Evolutionary conservation across 2,888 invertebrate genomes (phyloP).

Genomic region (Epinotia brunnichana): DNA sequence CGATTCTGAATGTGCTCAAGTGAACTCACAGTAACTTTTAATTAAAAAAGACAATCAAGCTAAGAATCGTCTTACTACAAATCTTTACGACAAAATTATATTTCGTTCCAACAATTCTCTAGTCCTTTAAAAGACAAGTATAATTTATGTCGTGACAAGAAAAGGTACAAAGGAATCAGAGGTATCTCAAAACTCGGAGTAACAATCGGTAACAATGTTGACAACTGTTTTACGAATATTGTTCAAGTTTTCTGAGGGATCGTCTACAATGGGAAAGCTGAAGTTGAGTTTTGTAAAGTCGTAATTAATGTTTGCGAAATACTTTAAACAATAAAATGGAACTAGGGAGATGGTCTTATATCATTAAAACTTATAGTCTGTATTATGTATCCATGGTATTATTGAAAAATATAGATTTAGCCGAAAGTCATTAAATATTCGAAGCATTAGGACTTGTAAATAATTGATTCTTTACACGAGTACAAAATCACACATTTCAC

Average conservation of each 20-base stretch:
- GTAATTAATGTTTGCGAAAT: slow-evolving; percentile 22
- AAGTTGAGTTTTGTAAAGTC: slow-evolving; percentile 21
- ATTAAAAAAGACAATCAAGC: slow-evolving; percentile 11
- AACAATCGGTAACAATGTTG: slow-evolving; percentile 41
- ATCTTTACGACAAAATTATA: slow-evolving; percentile 12
- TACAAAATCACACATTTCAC: slow-evolving; percentile 4
- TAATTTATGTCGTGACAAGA: slow-evolving; percentile 39
- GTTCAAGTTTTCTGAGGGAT: slow-evolving; percentile 27
- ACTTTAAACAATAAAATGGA: slow-evolving; percentile 11
- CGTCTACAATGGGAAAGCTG: slow-evolving; percentile 26
- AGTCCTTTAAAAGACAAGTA: slow-evolving; percentile 28
- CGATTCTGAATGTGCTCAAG: neutral
- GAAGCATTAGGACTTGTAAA: neutral
- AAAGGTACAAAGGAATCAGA: slow-evolving; percentile 34
- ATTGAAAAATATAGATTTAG: no score
- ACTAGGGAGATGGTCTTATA: neutral
- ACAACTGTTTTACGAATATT: slow-evolving; percentile 41
- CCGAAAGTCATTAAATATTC: neutral
- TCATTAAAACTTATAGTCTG: neutral
- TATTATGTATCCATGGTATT: no score
- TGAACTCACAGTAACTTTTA: neutral
- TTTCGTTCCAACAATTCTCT: slow-evolving; percentile 11
- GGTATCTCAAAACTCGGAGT: slow-evolving; percentile 36
- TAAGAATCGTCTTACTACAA: slow-evolving; percentile 9
- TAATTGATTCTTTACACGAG: neutral